Percentiles rank a stretch among this genome's conserved stretches.
These are phyloP conservation scores for Temnothorax nylanderi DNA, from an alignment of 1,140 invertebrate genomes.

Conservation along the genomic window DNA sequence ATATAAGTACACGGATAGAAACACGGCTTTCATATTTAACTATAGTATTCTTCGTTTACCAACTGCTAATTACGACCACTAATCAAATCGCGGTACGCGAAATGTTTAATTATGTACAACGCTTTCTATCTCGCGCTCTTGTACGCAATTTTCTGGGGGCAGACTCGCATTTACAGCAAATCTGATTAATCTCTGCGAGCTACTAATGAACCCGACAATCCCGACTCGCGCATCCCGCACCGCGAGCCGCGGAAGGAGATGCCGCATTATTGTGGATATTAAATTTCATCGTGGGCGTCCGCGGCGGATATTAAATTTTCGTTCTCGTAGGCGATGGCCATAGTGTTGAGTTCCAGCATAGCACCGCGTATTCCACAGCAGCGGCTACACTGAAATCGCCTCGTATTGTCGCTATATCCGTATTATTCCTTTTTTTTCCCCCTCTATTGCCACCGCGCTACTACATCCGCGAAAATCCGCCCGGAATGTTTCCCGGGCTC, in stretches of 20 bases:
- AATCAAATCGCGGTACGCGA: conserved; percentile 36
- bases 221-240: conserved; percentile 25
- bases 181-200: conserved; percentile 54
- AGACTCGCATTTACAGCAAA: conserved; percentile 31
- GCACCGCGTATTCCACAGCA: neutral
- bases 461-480: neutral
- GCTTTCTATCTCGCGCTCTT: neutral
- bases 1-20: neutral
- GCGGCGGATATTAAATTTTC: conserved; percentile 56
- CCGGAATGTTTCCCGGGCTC: neutral
- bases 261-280: conserved; percentile 59
- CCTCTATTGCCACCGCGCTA: neutral
- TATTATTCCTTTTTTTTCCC: conserved; percentile 14
- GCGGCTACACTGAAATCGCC: conserved; percentile 23
- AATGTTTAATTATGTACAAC: conserved; percentile 51
- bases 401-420: conserved; percentile 14
- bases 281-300: conserved; percentile 53
- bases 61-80: conserved; percentile 34
- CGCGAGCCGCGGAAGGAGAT: conserved; percentile 42
- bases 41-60: neutral
- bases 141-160: conserved; percentile 43
- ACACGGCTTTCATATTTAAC: neutral
- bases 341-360: neutral
- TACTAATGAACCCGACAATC: conserved; percentile 61
- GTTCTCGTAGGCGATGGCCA: conserved; percentile 34